These are phyloP conservation scores for Dissostichus mawsoni DNA, from an alignment of 2,113 vertebrate species.

Conservation along the genomic window DNA sequence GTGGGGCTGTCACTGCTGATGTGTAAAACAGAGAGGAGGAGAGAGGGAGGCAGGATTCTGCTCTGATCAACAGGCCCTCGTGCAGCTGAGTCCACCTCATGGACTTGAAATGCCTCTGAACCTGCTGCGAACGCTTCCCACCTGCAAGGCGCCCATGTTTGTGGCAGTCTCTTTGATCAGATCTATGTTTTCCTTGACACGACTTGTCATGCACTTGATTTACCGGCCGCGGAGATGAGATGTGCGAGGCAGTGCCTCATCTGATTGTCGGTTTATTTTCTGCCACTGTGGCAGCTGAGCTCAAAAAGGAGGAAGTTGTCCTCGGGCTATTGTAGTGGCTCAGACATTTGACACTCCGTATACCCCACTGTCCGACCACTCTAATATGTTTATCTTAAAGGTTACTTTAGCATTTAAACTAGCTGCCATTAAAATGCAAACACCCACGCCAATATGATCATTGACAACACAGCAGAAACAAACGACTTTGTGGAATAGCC, in stretches of 20 bases:
- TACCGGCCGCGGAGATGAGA: constrained; percentile 17
- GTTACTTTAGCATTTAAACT: constrained; percentile 9
- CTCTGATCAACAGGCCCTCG: constrained; percentile 47
- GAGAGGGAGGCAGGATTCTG: constrained; percentile 18
- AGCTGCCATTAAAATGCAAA: constrained; percentile 65
- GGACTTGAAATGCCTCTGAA: constrained; percentile 29
- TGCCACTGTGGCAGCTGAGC: constrained; percentile 15
- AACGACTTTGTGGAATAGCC: constrained; percentile 65
- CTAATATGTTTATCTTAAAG: constrained; percentile 23
- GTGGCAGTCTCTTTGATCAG: constrained; percentile 36
- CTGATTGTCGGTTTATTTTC: constrained; percentile 2
- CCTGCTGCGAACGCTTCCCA: not conserved
- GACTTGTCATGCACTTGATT: constrained; percentile 37
- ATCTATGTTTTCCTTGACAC: constrained; percentile 39
- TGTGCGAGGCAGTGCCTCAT: not conserved
- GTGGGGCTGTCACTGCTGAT: constrained; percentile 26
- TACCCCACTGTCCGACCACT: too few species aligned
- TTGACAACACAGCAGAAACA: constrained; percentile 69
- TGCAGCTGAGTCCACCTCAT: constrained; percentile 51
- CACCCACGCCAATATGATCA: constrained; percentile 59
- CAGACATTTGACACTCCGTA: too few species aligned
- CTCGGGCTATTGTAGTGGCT: not conserved
- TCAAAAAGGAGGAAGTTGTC: constrained; percentile 18
- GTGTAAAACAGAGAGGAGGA: constrained; percentile 17
- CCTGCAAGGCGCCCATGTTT: constrained; percentile 17